A percentile compares a stretch with the other conserved stretches of the same genome.
Evolutionary conservation across 2,113 vertebrate species (phyloP).

Genomic region (Gymnarchus niloticus): DNA sequence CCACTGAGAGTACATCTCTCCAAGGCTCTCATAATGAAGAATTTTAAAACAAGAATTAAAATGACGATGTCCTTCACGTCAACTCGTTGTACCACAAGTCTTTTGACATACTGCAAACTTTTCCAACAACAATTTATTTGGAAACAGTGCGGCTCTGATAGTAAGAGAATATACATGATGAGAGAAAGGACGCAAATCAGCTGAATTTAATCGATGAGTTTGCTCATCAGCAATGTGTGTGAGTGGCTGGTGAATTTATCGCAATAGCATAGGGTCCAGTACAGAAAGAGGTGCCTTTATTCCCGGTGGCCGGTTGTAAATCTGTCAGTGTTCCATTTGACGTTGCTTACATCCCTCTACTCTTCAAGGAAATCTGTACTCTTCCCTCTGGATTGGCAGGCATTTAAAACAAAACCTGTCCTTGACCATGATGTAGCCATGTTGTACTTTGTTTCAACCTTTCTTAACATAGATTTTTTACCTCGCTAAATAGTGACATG

Average conservation of each 20-base stretch:
- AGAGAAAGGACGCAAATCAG: not conserved
- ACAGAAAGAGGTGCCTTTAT: not conserved
- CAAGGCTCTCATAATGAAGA: not conserved
- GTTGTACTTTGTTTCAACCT: not conserved
- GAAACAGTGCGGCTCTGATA: not conserved
- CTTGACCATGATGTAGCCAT: conserved; percentile 20
- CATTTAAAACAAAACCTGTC: conserved; percentile 29
- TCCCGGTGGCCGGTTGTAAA: not conserved
- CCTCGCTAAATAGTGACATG: not conserved
- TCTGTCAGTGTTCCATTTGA: conserved; percentile 5
- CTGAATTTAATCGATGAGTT: not conserved
- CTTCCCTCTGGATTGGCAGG: conserved; percentile 18
- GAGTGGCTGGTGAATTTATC: not conserved
- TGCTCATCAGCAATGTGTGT: not conserved
- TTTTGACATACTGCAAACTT: not conserved
- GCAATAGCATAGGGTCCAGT: not conserved
- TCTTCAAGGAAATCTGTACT: conserved; percentile 20
- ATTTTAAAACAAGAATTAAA: not conserved
- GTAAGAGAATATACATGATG: too few relatives aligned
- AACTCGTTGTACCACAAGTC: not conserved
- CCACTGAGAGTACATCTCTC: too few relatives aligned
- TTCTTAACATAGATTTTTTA: not conserved
- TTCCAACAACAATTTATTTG: not conserved
- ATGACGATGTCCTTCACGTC: not conserved
- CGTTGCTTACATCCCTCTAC: conserved; percentile 24